phyloP scores from a whole-genome alignment of 2,888 invertebrate species.

The Oegoconia quadripuncta region DNA sequence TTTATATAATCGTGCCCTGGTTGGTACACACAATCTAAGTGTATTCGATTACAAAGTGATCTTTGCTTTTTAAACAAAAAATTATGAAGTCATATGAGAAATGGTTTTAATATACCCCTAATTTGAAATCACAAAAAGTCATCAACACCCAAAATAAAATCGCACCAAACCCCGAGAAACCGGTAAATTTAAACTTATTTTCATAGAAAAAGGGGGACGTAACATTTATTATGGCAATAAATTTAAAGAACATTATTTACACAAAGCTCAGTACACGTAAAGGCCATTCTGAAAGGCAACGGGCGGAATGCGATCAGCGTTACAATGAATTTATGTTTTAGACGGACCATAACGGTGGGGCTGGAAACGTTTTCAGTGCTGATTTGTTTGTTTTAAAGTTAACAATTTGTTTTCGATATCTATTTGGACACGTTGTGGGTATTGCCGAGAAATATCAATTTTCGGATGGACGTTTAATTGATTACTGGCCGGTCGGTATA shows the following conservation, averaged over 20 bases:
- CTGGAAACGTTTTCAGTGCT: constrained; percentile 29
- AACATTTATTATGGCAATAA: constrained; percentile 75
- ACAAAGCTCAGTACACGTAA: constrained; percentile 73
- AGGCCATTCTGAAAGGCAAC: constrained; percentile 67
- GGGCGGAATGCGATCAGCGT: constrained; percentile 56
- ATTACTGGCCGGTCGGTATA: too few relatives aligned
- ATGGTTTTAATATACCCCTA: too few relatives aligned
- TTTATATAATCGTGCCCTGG: too few relatives aligned
- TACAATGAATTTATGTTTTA: constrained; percentile 67
- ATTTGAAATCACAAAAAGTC: constrained; percentile 26
- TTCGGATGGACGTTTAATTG: constrained; percentile 7
- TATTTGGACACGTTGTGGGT: background rate
- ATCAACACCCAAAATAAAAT: constrained; percentile 31
- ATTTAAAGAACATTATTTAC: constrained; percentile 76
- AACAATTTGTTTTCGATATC: constrained; percentile 5
- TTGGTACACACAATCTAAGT: too few relatives aligned
- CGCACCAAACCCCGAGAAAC: constrained; percentile 44
- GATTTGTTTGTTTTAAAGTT: constrained; percentile 33
- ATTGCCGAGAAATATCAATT: too few relatives aligned
- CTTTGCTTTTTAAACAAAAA: too few relatives aligned
- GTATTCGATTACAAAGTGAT: too few relatives aligned
- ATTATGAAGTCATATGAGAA: too few relatives aligned
- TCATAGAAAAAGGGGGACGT: constrained; percentile 70
- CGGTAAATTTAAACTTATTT: constrained; percentile 72
- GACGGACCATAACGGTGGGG: constrained; percentile 41